Evolutionary conservation across 2,797 vertebrate species (phyloP), one percentile per base, ranked within the genome.

Genomic region (Crocidura indochinensis): DNA sequence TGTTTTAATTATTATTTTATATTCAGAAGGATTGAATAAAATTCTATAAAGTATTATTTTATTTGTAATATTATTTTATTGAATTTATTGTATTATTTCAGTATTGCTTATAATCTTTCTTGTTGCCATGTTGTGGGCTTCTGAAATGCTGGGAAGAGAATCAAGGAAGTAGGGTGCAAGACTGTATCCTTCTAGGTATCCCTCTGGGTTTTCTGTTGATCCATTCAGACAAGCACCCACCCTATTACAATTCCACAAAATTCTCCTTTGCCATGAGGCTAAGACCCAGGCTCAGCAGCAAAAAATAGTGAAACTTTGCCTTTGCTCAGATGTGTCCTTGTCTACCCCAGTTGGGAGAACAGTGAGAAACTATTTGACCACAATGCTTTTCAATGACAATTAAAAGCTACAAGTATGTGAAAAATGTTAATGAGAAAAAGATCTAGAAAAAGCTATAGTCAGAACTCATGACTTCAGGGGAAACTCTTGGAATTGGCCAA

Each of bases 381-480:
- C 49, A n/a, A 2, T 29, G 29, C 77, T 88, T 93, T 93, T 38
- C 87, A 47, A 9, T 17, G 27, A 12, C 2, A 8, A 71, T 71
- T 38, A 71, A 80, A 85, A 87, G 24, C 64, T 38, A 29, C 73
- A 73, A 60, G 22, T 27, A 56, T 73, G 71, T 68, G 49, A 4
- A n/a, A 64, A 75, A 92, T 20, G 12, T 10, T 87, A 47, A 20
- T 17, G 78, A 82, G 85, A 65, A 62, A 73, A 49, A 91, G 76
- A 84, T 77, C 69, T 47, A 91, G 69, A 49, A 79, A 91, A 93
- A 80, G 17, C 19, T 53, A 56, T 27, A 62, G 60, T 31, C 65
- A 24, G 71, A 84, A 84, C 76, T 69, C 91, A 51, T n/a, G 87
- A 85, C 74, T 77, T 68, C 20, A 2, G n/a, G 19, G 56, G 1